Conservation (phyloP, 2,113 vertebrate species). For the Alaudala cheleensis region DNA sequence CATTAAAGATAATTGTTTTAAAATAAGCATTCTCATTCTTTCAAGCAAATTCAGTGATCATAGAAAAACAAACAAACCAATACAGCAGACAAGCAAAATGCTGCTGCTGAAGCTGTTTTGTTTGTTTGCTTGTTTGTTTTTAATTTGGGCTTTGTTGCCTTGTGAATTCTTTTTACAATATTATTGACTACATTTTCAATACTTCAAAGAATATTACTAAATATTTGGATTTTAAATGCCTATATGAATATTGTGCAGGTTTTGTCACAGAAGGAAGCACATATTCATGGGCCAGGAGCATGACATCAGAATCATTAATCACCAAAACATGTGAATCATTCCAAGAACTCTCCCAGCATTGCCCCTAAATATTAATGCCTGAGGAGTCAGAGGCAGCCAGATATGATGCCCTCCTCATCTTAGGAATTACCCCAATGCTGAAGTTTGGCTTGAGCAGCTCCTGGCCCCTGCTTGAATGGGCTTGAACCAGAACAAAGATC, state of each 20-base stretch:
- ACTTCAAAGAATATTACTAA: neutral
- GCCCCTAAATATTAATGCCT: neutral
- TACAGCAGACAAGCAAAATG: neutral
- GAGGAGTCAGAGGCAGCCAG: neutral
- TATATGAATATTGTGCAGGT: neutral
- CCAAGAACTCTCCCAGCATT: neutral
- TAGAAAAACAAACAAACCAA: neutral
- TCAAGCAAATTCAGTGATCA: neutral
- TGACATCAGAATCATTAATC: neutral
- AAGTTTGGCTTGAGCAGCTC: rapidly evolving
- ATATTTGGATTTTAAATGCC: neutral
- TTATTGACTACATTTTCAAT: neutral
- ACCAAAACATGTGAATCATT: neutral
- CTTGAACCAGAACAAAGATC: neutral
- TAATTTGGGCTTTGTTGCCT: neutral
- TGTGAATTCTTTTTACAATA: neutral
- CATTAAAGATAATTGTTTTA: neutral
- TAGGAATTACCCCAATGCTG: neutral
- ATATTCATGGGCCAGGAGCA: neutral
- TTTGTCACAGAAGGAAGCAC: neutral
- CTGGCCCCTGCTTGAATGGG: neutral
- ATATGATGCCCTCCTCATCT: neutral
- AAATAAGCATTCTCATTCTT: neutral
- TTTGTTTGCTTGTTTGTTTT: neutral
- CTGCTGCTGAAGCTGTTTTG: neutral